These are phyloP conservation scores for Mus caroli DNA, from an alignment of 2,797 vertebrate genomes.

Conservation along the genomic window DNA sequence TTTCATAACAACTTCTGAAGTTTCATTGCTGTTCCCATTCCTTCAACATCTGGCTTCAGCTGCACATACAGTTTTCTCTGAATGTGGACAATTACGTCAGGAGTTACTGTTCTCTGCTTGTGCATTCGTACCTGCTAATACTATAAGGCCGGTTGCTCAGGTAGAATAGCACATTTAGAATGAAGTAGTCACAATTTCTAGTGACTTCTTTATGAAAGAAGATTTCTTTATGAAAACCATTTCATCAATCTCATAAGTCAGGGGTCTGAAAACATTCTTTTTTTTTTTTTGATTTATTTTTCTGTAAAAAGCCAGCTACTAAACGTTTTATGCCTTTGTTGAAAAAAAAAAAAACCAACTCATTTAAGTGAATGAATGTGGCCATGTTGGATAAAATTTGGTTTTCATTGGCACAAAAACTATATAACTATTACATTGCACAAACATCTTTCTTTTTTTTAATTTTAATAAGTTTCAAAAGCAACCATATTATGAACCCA, in stretches of 20 bases:
- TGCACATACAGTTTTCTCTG: constrained; percentile 60
- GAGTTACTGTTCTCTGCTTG: constrained; percentile 59
- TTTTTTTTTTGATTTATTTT: neutral
- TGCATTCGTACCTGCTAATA: constrained; percentile 58
- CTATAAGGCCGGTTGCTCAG: constrained; percentile 57
- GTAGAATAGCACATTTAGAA: constrained; percentile 71
- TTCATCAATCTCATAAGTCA: constrained; percentile 48
- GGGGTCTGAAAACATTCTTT: neutral
- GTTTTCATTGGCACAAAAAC: neutral
- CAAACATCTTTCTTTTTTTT: constrained; percentile 23
- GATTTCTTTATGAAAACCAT: constrained; percentile 64
- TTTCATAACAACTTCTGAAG: constrained; percentile 43
- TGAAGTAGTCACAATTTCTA: constrained; percentile 43
- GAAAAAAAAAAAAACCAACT: neutral
- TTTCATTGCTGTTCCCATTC: constrained; percentile 69
- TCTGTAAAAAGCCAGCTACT: constrained; percentile 23
- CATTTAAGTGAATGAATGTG: constrained; percentile 10
- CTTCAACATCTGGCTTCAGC: constrained; percentile 72
- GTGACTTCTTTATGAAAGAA: no score
- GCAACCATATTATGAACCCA: neutral
- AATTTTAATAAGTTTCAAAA: constrained; percentile 54
- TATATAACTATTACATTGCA: constrained; percentile 10
- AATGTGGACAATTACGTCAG: constrained; percentile 63
- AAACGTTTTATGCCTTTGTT: constrained; percentile 59
- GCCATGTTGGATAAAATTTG: constrained; percentile 10